phyloP scores from a whole-genome alignment of 2,113 vertebrate species.

The Lophotis ruficrista region DNA sequence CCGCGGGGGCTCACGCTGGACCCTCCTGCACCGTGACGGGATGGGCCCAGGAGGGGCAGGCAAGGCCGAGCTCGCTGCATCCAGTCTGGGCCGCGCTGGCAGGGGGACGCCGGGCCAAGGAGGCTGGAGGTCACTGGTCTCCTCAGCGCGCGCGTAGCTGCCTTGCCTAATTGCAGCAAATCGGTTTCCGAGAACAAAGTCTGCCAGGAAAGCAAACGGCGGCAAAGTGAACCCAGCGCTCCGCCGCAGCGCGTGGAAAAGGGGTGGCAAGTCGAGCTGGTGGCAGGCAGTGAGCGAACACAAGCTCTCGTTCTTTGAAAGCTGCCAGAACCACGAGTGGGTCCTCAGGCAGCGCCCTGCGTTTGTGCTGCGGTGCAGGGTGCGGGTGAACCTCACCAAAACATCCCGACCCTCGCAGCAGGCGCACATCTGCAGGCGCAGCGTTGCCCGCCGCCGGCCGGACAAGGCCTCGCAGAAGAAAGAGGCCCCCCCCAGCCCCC shows the following conservation, averaged over 20 bases:
- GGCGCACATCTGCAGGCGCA: too few relatives aligned
- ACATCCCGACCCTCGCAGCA: fast-evolving
- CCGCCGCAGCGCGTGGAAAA: too few relatives aligned
- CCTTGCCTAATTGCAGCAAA: neutral
- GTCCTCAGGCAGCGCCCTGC: neutral
- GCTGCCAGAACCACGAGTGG: neutral
- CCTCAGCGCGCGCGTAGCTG: fast-evolving
- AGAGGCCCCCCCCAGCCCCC: too few relatives aligned
- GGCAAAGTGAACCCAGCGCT: too few relatives aligned
- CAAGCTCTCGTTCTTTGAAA: neutral
- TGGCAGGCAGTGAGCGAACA: fast-evolving
- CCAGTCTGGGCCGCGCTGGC: neutral
- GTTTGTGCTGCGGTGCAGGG: fast-evolving
- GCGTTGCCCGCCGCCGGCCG: too few relatives aligned
- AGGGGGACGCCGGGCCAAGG: fast-evolving
- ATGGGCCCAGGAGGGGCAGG: fast-evolving
- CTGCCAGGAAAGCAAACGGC: neutral
- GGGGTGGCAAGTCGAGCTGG: fast-evolving
- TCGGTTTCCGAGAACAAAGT: neutral
- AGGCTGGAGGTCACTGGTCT: too few relatives aligned
- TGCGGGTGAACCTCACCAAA: neutral
- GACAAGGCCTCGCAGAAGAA: too few relatives aligned
- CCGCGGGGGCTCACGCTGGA: fast-evolving
- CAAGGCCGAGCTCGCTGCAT: fast-evolving
- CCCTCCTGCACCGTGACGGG: neutral